A percentile compares a stretch with the other conserved stretches of the same genome.
These are phyloP conservation scores for Patella caerulea DNA, from an alignment of 2,888 invertebrate species.

Conservation along the genomic window DNA sequence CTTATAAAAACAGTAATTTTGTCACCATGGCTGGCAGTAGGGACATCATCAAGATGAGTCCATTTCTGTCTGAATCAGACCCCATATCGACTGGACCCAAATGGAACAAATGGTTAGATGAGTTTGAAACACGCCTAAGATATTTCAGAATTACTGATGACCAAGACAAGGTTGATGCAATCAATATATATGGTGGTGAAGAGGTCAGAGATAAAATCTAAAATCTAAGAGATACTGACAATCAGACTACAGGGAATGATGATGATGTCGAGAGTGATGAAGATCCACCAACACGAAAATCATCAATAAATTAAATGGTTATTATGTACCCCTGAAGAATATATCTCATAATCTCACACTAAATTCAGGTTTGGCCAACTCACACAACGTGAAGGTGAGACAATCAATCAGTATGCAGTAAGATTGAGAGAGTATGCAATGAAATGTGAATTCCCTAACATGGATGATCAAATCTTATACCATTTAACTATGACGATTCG, in stretches of 20 bases:
- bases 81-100: not conserved
- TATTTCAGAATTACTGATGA: not conserved
- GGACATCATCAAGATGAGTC: not conserved
- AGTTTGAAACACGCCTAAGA: not conserved
- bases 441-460: not conserved
- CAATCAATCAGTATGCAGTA: constrained; percentile 1
- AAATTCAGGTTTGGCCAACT: not conserved
- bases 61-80: constrained; percentile 7
- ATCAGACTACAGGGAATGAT: not conserved
- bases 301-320: not conserved
- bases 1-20: not conserved
- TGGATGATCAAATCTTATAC: constrained; percentile 1
- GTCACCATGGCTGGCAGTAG: not conserved
- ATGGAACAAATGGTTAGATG: not conserved
- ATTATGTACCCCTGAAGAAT: not conserved
- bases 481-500: not conserved
- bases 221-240: not conserved
- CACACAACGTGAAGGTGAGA: not conserved
- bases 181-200: not conserved
- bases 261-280: not conserved
- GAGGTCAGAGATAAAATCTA: not conserved
- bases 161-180: not conserved
- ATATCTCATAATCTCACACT: not conserved
- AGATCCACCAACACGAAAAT: not conserved
- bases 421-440: not conserved